Conservation (phyloP, 2,113 vertebrate genomes). For the Copsychus sechellarum region DNA sequence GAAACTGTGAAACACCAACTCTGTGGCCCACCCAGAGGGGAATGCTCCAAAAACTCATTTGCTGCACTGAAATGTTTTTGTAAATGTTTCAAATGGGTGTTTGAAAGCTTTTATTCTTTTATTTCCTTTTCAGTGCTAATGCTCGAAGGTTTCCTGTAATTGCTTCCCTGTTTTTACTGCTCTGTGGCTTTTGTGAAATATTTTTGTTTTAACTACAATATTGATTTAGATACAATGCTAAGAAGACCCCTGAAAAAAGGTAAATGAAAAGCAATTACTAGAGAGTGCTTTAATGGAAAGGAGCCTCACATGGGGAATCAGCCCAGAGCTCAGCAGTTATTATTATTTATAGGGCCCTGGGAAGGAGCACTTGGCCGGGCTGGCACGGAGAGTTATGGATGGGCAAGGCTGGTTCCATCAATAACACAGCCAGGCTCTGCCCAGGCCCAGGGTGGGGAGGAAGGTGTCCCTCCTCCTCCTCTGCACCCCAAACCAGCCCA, state of each 20-base stretch:
- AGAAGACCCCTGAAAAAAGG: slow-evolving; percentile 44
- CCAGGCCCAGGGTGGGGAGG: rapidly evolving
- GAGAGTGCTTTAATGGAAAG: slow-evolving; percentile 56
- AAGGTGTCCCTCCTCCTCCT: background rate
- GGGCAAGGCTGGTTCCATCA: background rate
- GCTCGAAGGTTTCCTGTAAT: slow-evolving; percentile 49
- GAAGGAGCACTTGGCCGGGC: background rate
- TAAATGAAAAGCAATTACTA: slow-evolving; percentile 66
- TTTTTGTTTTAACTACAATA: slow-evolving; percentile 69
- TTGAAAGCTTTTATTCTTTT: slow-evolving; percentile 41
- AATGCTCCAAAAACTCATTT: slow-evolving; percentile 1
- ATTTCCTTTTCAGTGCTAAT: slow-evolving; percentile 19
- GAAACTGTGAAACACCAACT: background rate
- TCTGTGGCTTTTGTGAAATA: slow-evolving; percentile 53
- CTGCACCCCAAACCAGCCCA: background rate
- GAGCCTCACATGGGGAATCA: slow-evolving; percentile 15
- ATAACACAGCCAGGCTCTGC: background rate
- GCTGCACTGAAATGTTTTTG: background rate
- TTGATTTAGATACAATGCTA: slow-evolving; percentile 56
- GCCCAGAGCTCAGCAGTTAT: background rate
- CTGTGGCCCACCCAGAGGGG: background rate
- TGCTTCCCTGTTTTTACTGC: slow-evolving; percentile 51
- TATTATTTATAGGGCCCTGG: slow-evolving; percentile 43
- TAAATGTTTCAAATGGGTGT: background rate
- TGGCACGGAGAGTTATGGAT: background rate